Base-by-base conservation (phyloP, 1,140 invertebrate genomes). In the Bacillus rossius region DNA sequence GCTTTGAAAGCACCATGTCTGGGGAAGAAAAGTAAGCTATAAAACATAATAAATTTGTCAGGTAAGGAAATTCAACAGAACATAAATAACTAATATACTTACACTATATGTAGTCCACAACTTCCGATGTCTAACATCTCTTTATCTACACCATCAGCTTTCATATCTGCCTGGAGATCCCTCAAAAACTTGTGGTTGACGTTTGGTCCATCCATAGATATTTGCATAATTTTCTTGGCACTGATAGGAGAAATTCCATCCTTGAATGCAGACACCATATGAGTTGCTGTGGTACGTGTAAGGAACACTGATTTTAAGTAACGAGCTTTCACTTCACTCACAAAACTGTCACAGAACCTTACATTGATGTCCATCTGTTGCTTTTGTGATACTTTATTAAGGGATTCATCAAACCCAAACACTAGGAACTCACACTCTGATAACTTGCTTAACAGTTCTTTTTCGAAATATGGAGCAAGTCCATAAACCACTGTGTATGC, bases 401-500 rank as follows among this genome's bases (percentile, higher is more conserved):
- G 49, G 42, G 45, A 56, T 59, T 66, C 65, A 43, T 65, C 65
- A 52, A 64, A 68, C 2, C 52, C 60, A 37, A 66, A 37, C 8
- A 65, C 62, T n/a, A 63, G 22, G 40, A 57, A 54, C 19, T 58
- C 22, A 48, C 58, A 60, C 14, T 55, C 60, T 14, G 17, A 26
- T 25, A 57, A 29, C 10, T 58, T 10, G 26, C 62, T 42, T 37
- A 59, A 34, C 10, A 65, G 55, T 40, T 61, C 42, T 1, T 38
- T 48, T 48, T 59, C 29, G 53, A 66, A 66, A 55, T 61, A 66
- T 10, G 10, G 43, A 23, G 47, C 59, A 2, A 65, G 23, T 10
- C 63, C 63, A 59, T 59, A 63, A 16, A 43, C 48, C 17, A 65
- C 62, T 0, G 20, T 56, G 40, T 65, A 68, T 0, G 51, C 41